Base-by-base conservation (phyloP, 1,140 invertebrate species). In the Drosophila nasuta region DNA sequence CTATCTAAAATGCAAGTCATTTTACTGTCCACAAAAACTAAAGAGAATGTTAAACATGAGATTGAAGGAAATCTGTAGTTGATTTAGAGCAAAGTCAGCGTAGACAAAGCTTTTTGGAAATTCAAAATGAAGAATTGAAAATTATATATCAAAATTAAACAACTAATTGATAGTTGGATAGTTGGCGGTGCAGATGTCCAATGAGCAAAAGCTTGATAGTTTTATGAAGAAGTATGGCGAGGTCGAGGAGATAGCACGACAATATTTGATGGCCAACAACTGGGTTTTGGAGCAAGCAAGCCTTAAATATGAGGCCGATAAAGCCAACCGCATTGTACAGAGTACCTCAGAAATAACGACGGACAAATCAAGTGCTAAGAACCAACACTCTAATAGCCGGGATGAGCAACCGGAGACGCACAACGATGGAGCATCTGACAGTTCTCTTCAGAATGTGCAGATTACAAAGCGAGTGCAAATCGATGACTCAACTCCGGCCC, bases 181-280 rank as follows among this genome's bases (percentile, higher is more conserved):
- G 20, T 0, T 20, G 33, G 15, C 25, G 59, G 67, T 35, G 49
- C 85, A 81, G 71, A 88, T 88, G 85, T 81, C 85, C 81, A 43
- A 89, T 81, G 85, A 88, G 68, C 71, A 88, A 72, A 89, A 85
- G 85, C 60, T 88, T 54, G 59, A 52, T 28, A 76, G 60, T 11
- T 88, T 88, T 70, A 88, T 89, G 86, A 35, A 70, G 13, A 77
- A 82, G 10, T 65, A 89, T 81, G 77, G 71, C 30, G 85, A 75
- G n/a, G 20, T 11, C 10, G 51, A 89, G 71, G 60, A 75, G 25
- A 71, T 89, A 11, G 85, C 85, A 11, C 71, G 57, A 7, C 77
- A 62, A 4, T 88, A 88, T 49, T 38, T 88, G 10, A 65, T 41
- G 1, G 11, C 71, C 33, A 85, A 85, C 46, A 62, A 85, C 41